Conservation (phyloP, 2,888 invertebrate genomes). For the Habrosyne pyritoides region DNA sequence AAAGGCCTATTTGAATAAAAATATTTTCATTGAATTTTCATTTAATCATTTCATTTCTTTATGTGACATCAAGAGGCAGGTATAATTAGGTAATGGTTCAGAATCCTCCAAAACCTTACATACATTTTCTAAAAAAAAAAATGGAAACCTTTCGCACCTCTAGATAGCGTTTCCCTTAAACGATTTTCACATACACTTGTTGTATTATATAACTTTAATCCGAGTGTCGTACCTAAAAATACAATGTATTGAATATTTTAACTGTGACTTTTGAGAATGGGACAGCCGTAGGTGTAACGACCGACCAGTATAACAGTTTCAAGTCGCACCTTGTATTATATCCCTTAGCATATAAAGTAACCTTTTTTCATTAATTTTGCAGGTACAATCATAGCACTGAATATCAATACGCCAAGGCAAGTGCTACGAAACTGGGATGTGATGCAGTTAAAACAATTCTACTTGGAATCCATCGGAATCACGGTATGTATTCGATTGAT, state of each 20-base stretch:
- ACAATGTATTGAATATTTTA: constrained; percentile 5
- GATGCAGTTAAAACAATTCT: constrained; percentile 1
- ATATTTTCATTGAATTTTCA: too few relatives aligned
- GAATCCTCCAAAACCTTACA: too few relatives aligned
- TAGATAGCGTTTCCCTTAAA: background rate
- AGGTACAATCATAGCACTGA: constrained; percentile 6
- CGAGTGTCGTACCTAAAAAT: background rate
- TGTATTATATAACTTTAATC: constrained; percentile 1
- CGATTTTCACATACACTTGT: background rate
- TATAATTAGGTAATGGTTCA: too few relatives aligned
- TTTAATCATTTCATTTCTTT: too few relatives aligned
- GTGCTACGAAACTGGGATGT: constrained; percentile 9
- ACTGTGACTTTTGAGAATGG: background rate
- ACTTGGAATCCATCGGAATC: background rate
- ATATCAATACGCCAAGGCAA: constrained; percentile 9
- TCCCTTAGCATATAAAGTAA: constrained; percentile 6
- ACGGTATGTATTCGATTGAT: constrained; percentile 10
- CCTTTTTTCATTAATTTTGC: constrained; percentile 9
- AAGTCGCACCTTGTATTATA: background rate
- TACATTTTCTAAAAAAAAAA: too few relatives aligned
- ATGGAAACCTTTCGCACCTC: background rate
- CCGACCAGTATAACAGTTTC: constrained; percentile 3
- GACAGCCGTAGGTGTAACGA: background rate
- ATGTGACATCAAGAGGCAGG: too few relatives aligned
- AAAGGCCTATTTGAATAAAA: too few relatives aligned